Conservation (phyloP, 2,797 vertebrate genomes). For the Macroramphosus scolopax region DNA sequence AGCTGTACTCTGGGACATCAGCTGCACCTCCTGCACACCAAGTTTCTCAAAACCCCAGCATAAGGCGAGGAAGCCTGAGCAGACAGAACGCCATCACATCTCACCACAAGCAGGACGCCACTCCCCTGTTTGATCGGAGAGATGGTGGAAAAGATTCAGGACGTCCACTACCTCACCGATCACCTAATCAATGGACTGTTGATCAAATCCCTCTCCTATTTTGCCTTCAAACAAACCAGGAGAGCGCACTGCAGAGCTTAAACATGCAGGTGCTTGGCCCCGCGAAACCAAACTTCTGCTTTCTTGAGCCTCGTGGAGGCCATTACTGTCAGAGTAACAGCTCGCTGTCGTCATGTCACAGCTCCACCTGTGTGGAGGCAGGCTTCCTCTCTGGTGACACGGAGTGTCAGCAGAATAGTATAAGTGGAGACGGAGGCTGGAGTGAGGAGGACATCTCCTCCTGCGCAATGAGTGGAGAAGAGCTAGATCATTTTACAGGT, state of each 20-base stretch:
- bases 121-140: constrained; percentile 74
- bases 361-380: constrained; percentile 55
- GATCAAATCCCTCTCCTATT: constrained; percentile 16
- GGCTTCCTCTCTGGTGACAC: constrained; percentile 34
- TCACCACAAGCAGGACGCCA: constrained; percentile 65
- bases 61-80: constrained; percentile 62
- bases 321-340: constrained; percentile 70
- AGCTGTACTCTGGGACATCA: constrained; percentile 72
- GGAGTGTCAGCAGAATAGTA: constrained; percentile 53
- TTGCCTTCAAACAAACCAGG: constrained; percentile 23
- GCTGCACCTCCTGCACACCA: constrained; percentile 51
- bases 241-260: constrained; percentile 35
- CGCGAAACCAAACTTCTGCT: constrained; percentile 32
- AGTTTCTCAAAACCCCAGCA: constrained; percentile 38
- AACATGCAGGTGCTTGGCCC: constrained; percentile 19
- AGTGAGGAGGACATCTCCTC: constrained; percentile 73
- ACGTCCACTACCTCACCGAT: constrained; percentile 39
- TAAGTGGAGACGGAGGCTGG: constrained; percentile 66
- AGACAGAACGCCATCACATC: constrained; percentile 65
- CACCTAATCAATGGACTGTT: constrained; percentile 36
- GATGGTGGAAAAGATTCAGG: constrained; percentile 75
- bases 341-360: constrained; percentile 70
- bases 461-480: constrained; percentile 71
- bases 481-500: constrained; percentile 51
- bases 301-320: constrained; percentile 38